These are phyloP conservation scores for Bombus ignitus DNA, from an alignment of 1,140 invertebrate species.

Conservation along the genomic window DNA sequence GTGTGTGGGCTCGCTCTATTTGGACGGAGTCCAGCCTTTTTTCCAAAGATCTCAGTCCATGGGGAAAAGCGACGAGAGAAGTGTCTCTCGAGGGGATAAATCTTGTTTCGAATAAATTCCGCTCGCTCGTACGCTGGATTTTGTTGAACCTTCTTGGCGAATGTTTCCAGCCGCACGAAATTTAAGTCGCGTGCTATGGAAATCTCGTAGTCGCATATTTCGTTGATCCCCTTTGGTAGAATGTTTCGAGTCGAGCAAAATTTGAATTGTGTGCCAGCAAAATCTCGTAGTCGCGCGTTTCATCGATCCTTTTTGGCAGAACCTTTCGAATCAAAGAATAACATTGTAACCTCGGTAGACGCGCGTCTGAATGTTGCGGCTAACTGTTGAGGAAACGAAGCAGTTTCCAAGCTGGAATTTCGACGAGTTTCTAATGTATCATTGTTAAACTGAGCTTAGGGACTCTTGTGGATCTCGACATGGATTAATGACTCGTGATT, in stretches of 20 bases:
- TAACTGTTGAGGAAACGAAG: not conserved
- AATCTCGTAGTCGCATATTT: too few species aligned
- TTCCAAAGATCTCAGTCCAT: not conserved
- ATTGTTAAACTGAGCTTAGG: not conserved
- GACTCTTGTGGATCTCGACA: not conserved
- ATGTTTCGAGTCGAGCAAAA: too few species aligned
- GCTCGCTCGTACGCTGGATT: not conserved
- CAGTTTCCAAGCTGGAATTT: not conserved
- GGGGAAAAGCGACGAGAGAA: not conserved
- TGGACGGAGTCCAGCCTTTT: not conserved
- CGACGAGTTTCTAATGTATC: not conserved
- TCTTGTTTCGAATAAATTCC: not conserved
- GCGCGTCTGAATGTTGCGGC: too few species aligned
- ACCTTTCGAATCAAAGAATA: too few species aligned
- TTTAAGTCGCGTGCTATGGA: too few species aligned
- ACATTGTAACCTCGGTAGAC: too few species aligned
- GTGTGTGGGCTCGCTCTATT: not conserved
- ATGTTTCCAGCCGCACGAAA: too few species aligned
- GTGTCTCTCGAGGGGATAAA: not conserved
- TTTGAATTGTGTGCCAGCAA: not conserved
- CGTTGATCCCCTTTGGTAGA: too few species aligned
- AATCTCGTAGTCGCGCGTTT: not conserved
- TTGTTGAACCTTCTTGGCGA: too few species aligned
- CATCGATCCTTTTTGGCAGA: too few species aligned
- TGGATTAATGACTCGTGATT: not conserved